Evolutionary conservation across 2,888 invertebrate genomes (phyloP).

Genomic region (Homarus gammarus): DNA sequence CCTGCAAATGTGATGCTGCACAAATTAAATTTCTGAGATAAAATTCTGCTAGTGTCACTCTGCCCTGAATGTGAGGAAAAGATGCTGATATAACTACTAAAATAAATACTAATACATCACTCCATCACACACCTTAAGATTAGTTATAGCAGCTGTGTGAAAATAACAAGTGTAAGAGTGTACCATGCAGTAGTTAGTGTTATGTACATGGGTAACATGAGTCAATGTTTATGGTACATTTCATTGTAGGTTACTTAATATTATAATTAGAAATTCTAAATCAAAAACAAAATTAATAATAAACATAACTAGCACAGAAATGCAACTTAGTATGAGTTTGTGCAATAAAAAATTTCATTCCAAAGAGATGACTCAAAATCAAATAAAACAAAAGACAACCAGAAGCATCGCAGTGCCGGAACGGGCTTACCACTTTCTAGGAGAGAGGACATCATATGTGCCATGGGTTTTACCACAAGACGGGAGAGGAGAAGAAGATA

Average conservation of each 20-base stretch:
- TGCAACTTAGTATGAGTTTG: constrained; percentile 45
- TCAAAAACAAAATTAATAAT: constrained; percentile 13
- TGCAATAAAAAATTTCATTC: constrained; percentile 35
- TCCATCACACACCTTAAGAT: too few relatives aligned
- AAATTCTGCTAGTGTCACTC: too few relatives aligned
- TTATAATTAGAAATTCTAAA: constrained; percentile 6
- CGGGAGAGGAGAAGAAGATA: constrained; percentile 69
- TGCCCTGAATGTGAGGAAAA: too few relatives aligned
- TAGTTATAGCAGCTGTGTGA: too few relatives aligned
- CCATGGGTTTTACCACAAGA: constrained; percentile 74
- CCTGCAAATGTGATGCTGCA: too few relatives aligned
- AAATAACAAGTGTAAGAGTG: too few relatives aligned
- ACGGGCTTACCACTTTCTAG: constrained; percentile 76
- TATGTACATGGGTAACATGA: not conserved
- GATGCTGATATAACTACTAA: too few relatives aligned
- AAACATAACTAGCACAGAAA: constrained; percentile 54
- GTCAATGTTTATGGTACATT: not conserved
- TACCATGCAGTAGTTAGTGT: too few relatives aligned
- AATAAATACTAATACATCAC: too few relatives aligned
- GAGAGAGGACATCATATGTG: constrained; percentile 73
- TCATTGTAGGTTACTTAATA: not conserved
- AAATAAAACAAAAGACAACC: constrained; percentile 77
- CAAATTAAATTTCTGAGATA: too few relatives aligned
- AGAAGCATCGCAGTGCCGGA: constrained; percentile 76
- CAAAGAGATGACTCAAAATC: constrained; percentile 59